Evolutionary conservation across 2,113 vertebrate species (phyloP), one percentile per base, ranked within the genome.

Genomic region (Meleagris gallopavo): DNA sequence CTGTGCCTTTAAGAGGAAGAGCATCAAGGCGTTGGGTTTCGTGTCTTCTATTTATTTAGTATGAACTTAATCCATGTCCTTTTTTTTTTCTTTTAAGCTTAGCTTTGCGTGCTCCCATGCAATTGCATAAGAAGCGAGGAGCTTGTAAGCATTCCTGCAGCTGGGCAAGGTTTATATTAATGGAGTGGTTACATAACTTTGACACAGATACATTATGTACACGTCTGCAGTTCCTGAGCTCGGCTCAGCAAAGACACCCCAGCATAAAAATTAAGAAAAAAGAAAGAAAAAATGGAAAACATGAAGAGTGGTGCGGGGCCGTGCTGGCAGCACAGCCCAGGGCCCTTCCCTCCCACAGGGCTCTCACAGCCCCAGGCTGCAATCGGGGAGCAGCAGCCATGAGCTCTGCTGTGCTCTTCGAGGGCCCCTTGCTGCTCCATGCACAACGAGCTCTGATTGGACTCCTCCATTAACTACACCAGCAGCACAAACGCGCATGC

Each of bases 351-450:
- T 34, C 27, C 20, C 15, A 21, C 16, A 4, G 32, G 9, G 32
- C 36, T 30, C 46, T 24, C 29, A 6, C 1, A 27, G 11, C 9
- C 34, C 41, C 64, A 20, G 30, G 54, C 62, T 32, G 36, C 32
- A 61, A 64, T 4, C 0, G 2, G 0, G 38, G 4, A 70, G 8
- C 13, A 1, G 13, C 36, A 29, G 34, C 24, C 30, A 38, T 66
- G 18, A 64, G 22, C 74, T 18, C 32, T 4, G 24, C 34, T 65
- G 34, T 15, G 29, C 34, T 34, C 36, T 5, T 4, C 7, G 17
- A 67, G 4, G 19, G 74, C 85, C 22, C 18, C 66, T 4, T 58
- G 32, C 10, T 27, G 22, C 48, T 29, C 5, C 4, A 34, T 11
- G 52, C 60, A 6, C 13, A 14, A 61, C 5, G 6, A 60, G 8